These are phyloP conservation scores for Pangasius sanitwongsei DNA, from an alignment of 2,797 vertebrate genomes.

Conservation along the genomic window DNA sequence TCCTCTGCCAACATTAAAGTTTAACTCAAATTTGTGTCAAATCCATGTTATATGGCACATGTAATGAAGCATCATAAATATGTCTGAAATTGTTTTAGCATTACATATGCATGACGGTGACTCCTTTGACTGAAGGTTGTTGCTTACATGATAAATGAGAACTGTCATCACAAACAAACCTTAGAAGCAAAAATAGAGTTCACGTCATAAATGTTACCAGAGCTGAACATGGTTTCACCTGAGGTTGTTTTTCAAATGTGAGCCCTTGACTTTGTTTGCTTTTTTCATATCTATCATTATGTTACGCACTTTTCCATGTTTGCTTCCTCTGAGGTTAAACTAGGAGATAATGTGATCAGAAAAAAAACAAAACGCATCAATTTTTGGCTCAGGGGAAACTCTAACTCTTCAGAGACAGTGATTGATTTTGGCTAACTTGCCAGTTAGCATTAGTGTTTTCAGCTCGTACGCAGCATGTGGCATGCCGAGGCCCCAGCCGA, in stretches of 20 bases:
- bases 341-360: not conserved
- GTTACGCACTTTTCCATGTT: not conserved
- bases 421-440: conserved; percentile 9
- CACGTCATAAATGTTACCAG: conserved; percentile 25
- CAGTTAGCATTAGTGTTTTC: conserved; percentile 16
- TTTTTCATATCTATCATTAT: conserved; percentile 11
- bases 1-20: not conserved
- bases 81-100: conserved; percentile 44
- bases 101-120: conserved; percentile 36
- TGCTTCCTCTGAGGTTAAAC: not conserved
- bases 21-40: not conserved
- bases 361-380: not conserved
- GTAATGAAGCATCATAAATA: conserved; percentile 12
- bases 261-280: conserved; percentile 20
- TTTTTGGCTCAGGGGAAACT: not conserved
- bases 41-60: not conserved
- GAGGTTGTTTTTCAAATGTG: conserved; percentile 21
- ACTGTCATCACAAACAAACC: conserved; percentile 51
- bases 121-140: conserved; percentile 40
- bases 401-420: not conserved
- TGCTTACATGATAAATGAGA: conserved; percentile 50
- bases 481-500: conserved; percentile 24
- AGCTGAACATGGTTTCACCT: conserved; percentile 18
- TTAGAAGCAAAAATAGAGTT: conserved; percentile 48
- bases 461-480: conserved; percentile 22